phyloP scores from a whole-genome alignment of 2,113 vertebrate species.

The Poeciliopsis turrubarensis region DNA sequence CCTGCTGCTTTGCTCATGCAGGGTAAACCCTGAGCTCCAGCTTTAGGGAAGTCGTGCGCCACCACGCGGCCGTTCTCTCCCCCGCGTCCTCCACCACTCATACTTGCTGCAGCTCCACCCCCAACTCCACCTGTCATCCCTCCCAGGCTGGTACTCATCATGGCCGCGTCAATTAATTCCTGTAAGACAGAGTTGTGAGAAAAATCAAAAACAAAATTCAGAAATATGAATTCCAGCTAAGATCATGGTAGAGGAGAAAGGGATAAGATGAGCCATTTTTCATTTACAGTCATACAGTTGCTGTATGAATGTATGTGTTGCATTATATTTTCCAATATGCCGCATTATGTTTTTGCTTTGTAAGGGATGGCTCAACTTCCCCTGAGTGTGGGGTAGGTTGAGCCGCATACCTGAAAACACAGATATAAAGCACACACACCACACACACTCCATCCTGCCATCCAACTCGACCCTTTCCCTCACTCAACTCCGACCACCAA shows the following conservation, averaged over 20 bases:
- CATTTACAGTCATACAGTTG: no score
- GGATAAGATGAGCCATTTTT: no score
- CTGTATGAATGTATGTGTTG: no score
- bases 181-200: slow-evolving; percentile 53
- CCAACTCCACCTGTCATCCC: slow-evolving; percentile 73
- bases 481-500: no score
- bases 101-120: slow-evolving; percentile 31
- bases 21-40: slow-evolving; percentile 87
- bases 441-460: no score
- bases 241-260: background rate
- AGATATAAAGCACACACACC: no score
- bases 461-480: no score
- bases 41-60: slow-evolving; percentile 87
- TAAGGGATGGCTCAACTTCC: no score
- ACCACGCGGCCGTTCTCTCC: slow-evolving; percentile 90
- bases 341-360: no score
- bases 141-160: slow-evolving; percentile 86
- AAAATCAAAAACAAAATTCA: background rate
- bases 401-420: no score
- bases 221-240: background rate
- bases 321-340: no score
- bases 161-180: slow-evolving; percentile 92
- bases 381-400: no score
- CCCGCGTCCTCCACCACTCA: slow-evolving; percentile 64
- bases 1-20: slow-evolving; percentile 92